These are phyloP conservation scores for Odontamblyopus lacepedii DNA, from an alignment of 2,797 vertebrate species.

Conservation along the genomic window DNA sequence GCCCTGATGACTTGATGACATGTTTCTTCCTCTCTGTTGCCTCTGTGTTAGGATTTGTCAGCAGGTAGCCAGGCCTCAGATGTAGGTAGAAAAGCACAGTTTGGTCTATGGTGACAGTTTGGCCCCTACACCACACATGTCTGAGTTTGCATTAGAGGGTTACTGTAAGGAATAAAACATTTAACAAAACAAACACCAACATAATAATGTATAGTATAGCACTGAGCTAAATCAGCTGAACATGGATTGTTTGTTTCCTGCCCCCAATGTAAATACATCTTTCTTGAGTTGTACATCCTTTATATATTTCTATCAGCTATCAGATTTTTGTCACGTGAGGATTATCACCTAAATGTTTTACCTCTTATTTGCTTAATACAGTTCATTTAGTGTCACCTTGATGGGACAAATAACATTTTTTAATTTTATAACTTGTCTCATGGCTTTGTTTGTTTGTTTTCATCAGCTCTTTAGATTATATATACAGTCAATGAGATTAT, in stretches of 20 bases:
- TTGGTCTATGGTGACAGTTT: constrained; percentile 66
- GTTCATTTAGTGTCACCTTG: not conserved
- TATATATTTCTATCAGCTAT: too few species aligned
- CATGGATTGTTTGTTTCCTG: not conserved
- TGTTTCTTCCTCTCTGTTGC: constrained; percentile 64
- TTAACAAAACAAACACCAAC: constrained; percentile 10
- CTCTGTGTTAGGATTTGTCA: constrained; percentile 46
- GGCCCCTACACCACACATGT: constrained; percentile 45
- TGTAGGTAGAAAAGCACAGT: constrained; percentile 53
- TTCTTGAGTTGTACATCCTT: too few species aligned
- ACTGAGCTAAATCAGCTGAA: not conserved
- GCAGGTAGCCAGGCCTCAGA: constrained; percentile 49
- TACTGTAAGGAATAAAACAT: constrained; percentile 11
- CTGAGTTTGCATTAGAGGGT: constrained; percentile 8
- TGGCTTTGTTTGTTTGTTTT: not conserved
- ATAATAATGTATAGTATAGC: too few species aligned
- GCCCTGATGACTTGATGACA: constrained; percentile 59
- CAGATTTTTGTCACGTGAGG: not conserved
- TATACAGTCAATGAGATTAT: not conserved
- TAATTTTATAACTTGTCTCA: not conserved
- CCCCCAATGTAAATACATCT: too few species aligned
- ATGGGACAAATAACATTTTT: not conserved
- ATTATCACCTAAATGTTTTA: not conserved
- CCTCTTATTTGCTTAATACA: not conserved
- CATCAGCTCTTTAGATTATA: not conserved